Evolutionary conservation across 1,140 invertebrate species (phyloP).

Genomic region (Chrysomallon squamiferum): DNA sequence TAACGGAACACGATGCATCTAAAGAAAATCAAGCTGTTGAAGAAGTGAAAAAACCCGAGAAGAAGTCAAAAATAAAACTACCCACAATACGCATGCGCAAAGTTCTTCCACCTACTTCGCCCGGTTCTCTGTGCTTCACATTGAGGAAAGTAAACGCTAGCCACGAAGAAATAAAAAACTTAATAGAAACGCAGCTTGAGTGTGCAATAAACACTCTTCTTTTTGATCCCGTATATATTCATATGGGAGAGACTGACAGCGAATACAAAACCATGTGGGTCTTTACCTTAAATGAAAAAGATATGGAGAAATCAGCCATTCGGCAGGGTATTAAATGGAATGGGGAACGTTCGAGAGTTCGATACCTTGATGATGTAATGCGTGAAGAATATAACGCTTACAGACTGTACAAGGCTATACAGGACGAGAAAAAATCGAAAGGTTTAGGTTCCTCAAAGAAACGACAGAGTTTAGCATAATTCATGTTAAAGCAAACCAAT

Average conservation of each 20-base stretch:
- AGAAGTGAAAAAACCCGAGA: background rate
- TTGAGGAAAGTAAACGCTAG: background rate
- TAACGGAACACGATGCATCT: too few relatives aligned
- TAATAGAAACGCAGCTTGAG: background rate
- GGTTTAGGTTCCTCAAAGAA: too few relatives aligned
- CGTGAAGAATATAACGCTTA: background rate
- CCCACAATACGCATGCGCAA: background rate
- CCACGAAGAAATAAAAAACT: background rate
- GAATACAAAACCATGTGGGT: background rate
- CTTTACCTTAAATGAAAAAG: background rate
- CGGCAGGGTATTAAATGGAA: background rate
- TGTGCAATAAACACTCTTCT: background rate
- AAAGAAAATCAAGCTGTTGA: too few relatives aligned
- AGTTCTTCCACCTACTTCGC: background rate
- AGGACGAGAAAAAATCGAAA: too few relatives aligned
- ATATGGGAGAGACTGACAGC: background rate
- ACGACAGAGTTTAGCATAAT: too few relatives aligned
- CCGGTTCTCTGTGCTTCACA: background rate
- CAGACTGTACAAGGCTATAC: background rate
- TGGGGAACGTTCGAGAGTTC: background rate
- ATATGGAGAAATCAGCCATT: background rate
- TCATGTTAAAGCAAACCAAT: too few relatives aligned
- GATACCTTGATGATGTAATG: background rate
- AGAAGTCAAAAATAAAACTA: background rate
- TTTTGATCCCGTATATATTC: background rate